Evolutionary conservation across 2,888 invertebrate genomes (phyloP).

Genomic region (Holacanthella duospinosa): DNA sequence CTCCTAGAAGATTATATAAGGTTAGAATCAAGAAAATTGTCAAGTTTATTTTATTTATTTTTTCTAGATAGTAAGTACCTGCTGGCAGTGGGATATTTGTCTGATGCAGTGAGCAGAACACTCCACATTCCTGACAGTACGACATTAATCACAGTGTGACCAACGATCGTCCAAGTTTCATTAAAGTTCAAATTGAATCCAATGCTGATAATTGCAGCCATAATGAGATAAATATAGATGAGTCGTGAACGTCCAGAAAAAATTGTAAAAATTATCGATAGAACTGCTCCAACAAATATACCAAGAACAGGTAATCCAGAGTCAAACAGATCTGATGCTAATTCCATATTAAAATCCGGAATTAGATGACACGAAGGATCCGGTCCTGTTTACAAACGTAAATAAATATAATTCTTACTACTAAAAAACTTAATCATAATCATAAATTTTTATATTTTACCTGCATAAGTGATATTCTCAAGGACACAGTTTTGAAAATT

Average conservation of each 20-base stretch:
- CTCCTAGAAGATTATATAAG: constrained; percentile 18
- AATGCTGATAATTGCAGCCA: constrained; percentile 28
- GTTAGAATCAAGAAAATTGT: no score
- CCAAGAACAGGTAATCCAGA: constrained; percentile 33
- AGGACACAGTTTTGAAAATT: constrained; percentile 32
- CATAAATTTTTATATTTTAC: constrained; percentile 12
- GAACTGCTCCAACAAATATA: constrained; percentile 30
- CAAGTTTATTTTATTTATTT: not conserved
- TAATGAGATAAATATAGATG: constrained; percentile 21
- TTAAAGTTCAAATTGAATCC: constrained; percentile 16
- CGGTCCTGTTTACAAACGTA: constrained; percentile 19
- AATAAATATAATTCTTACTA: not conserved
- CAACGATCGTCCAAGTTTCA: constrained; percentile 27
- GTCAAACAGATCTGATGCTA: constrained; percentile 33
- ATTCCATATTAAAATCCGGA: constrained; percentile 36
- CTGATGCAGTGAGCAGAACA: constrained; percentile 27
- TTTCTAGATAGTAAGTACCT: constrained; percentile 16
- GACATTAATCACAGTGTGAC: constrained; percentile 29
- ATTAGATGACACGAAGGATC: constrained; percentile 34
- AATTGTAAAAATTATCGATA: constrained; percentile 20
- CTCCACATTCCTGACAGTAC: constrained; percentile 31
- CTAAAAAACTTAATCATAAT: no score
- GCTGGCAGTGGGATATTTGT: constrained; percentile 33
- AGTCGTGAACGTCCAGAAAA: constrained; percentile 21
- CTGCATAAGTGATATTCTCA: constrained; percentile 34